Evolutionary conservation across 2,113 vertebrate genomes (phyloP), one percentile per base, ranked within the genome.

Genomic region (Parus major): DNA sequence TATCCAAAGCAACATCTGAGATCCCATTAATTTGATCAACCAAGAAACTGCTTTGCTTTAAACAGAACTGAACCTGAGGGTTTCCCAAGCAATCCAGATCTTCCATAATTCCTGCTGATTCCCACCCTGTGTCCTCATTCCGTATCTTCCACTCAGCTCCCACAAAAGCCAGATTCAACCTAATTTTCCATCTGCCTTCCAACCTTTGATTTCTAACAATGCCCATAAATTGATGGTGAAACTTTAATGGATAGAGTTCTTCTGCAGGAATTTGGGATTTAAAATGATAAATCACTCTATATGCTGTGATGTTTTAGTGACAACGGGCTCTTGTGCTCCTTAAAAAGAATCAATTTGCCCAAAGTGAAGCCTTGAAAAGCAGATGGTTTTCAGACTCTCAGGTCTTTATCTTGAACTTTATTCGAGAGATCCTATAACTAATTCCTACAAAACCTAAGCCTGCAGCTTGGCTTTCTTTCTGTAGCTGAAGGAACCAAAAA

Each of bases 261-360:
- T 75, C 22, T 24, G 22, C 28, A 12, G 10, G 33, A 53, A 7
- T n/a, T 49, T 31, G 39, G 63, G 22, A 73, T 91, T 83, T 71
- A n/a, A 88, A 75, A 33, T 15, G 52, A 29, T 18, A 53, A 44
- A 53, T 36, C 41, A 9, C 27, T 56, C 31, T 12, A 33, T 39
- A 56, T 0, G 20, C 25, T 76, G 28, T 4, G 35, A 53, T 22
- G 13, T 63, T 65, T 50, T 19, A 65, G 39, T 19, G 39, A 22
- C 53, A 65, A 5, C 0, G 3, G 46, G 9, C 16, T 47, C 60
- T 33, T 0, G 0, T 7, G 17, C 71, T 76, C 47, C 35, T 72
- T 35, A 55, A 50, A 84, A 77, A 41, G 5, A 49, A 44, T 5
- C 1, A 20, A 35, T 70, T 52, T 52, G 33, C 23, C 46, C 8